Percentiles rank a stretch among this genome's conserved stretches.
phyloP scores from a whole-genome alignment of 2,113 vertebrate genomes.

The Pseudopodoces humilis region DNA sequence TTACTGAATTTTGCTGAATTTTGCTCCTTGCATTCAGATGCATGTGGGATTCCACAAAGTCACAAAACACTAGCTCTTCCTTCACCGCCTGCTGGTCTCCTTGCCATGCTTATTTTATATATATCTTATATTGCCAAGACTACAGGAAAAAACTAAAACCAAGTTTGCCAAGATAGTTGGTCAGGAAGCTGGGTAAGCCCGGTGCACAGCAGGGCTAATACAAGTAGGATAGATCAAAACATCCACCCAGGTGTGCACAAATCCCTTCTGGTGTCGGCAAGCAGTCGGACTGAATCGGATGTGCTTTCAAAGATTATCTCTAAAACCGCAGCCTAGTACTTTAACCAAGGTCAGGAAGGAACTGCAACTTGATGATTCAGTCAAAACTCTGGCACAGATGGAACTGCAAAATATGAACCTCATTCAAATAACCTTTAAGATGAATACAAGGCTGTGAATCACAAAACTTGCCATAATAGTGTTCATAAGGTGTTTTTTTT shows the following conservation, averaged over 20 bases:
- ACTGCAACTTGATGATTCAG: conserved; percentile 32
- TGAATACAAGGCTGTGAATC: neutral
- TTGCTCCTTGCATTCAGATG: neutral
- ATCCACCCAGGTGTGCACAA: neutral
- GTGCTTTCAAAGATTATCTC: neutral
- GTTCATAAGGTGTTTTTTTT: neutral
- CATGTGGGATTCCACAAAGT: neutral
- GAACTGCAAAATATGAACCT: neutral
- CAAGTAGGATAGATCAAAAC: neutral
- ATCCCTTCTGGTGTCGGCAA: neutral
- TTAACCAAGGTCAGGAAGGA: conserved; percentile 17
- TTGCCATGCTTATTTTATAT: neutral
- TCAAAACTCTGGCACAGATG: neutral
- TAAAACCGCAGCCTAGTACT: neutral
- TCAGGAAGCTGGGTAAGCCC: neutral
- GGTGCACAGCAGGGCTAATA: neutral
- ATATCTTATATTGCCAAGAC: neutral
- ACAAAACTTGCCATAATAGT: neutral
- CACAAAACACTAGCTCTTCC: neutral
- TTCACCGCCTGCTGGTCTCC: neutral
- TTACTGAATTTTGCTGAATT: neutral
- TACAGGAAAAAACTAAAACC: neutral
- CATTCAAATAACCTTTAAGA: neutral
- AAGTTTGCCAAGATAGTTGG: neutral
- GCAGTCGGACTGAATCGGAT: neutral